Percentiles rank a stretch among this genome's conserved stretches.
phyloP scores from a whole-genome alignment of 2,888 invertebrate genomes.

The Eupithecia tripunctaria region DNA sequence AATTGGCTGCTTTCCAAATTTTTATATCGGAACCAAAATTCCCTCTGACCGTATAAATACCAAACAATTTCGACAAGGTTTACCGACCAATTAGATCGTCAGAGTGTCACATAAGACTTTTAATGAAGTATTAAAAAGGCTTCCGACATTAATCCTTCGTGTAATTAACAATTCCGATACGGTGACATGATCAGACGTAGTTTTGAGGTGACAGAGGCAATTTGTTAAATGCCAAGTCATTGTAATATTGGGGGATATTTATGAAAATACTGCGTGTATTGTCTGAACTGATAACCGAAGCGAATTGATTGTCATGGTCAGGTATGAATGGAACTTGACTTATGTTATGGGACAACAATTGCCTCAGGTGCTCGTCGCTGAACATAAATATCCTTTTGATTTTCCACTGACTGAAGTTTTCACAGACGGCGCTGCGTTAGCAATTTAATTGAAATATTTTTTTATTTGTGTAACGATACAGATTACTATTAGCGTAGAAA shows the following conservation, averaged over 20 bases:
- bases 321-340: slow-evolving; percentile 11
- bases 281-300: slow-evolving; percentile 13
- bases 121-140: neutral
- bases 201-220: neutral
- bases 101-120: neutral
- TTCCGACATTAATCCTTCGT: slow-evolving; percentile 24
- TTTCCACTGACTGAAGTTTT: neutral
- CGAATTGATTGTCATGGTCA: slow-evolving; percentile 19
- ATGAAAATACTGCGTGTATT: neutral
- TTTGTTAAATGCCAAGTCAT: slow-evolving; percentile 11
- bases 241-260: neutral
- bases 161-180: slow-evolving; percentile 22
- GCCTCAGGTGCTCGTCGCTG: neutral
- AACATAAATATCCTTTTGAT: neutral
- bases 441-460: neutral
- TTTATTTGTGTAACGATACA: no score
- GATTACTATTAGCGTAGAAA: no score
- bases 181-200: slow-evolving; percentile 16
- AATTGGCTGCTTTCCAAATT: neutral
- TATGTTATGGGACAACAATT: slow-evolving; percentile 1
- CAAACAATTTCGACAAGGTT: neutral
- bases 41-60: neutral
- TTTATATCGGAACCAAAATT: neutral
- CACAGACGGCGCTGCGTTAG: neutral
- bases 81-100: neutral